Conservation (phyloP, 2,797 vertebrate genomes). For the Chloroceryle amazona region DNA sequence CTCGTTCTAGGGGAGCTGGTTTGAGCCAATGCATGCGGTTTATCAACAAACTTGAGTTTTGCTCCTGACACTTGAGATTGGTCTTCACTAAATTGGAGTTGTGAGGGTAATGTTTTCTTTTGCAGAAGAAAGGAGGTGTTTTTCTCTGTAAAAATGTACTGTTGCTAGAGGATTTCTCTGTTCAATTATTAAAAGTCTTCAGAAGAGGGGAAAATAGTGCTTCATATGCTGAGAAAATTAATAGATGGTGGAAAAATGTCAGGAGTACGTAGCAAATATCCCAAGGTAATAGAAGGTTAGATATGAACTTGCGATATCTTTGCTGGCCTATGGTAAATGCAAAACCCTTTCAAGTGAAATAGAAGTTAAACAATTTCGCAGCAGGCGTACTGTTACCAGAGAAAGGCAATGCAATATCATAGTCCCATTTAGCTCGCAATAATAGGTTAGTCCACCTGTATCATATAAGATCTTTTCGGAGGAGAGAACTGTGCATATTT, state of each 20-base stretch:
- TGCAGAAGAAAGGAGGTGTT: background rate
- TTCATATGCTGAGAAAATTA: slow-evolving; percentile 23
- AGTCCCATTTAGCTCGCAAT: rapidly evolving
- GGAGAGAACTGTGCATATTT: background rate
- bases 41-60: background rate
- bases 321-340: background rate
- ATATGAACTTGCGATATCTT: background rate
- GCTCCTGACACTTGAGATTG: background rate
- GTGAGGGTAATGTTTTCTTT: background rate
- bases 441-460: background rate
- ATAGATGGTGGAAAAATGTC: background rate
- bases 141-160: background rate
- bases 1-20: background rate
- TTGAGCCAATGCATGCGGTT: background rate
- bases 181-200: background rate
- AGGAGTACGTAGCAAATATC: background rate
- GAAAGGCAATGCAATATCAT: background rate
- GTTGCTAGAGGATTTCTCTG: background rate
- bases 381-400: background rate
- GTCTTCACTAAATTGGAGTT: background rate
- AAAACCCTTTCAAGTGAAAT: background rate
- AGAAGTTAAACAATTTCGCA: background rate
- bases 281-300: background rate
- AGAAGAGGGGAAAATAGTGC: background rate
- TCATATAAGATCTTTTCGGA: background rate